A percentile compares a stretch with the other conserved stretches of the same genome.
Evolutionary conservation across 1,140 invertebrate species (phyloP).

Genomic region (Hylaeus volcanicus): DNA sequence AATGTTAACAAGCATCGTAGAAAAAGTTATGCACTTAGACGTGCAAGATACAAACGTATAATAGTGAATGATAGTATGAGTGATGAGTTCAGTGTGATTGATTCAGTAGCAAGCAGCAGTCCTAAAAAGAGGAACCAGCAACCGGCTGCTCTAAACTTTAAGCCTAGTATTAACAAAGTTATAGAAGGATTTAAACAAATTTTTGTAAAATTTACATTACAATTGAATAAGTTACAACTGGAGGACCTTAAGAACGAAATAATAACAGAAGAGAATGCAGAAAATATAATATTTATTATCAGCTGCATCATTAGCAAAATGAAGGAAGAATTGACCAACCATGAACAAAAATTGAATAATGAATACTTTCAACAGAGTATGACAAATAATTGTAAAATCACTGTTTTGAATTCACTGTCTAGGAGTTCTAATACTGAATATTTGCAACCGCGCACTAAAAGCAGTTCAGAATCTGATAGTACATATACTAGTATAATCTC

Average conservation of each 20-base stretch:
- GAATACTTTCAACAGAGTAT: background rate
- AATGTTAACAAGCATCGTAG: too few relatives aligned
- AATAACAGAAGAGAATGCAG: background rate
- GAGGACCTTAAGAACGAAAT: background rate
- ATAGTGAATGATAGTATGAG: too few relatives aligned
- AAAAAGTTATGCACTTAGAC: too few relatives aligned
- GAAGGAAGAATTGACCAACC: conserved; percentile 2
- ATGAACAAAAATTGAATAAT: background rate
- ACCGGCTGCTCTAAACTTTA: background rate
- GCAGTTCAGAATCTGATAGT: background rate
- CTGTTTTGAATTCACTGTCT: background rate
- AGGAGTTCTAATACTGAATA: background rate
- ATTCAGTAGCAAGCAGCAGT: background rate
- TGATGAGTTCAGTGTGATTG: background rate
- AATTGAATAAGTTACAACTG: background rate
- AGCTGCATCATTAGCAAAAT: background rate
- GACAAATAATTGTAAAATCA: background rate
- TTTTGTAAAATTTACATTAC: background rate
- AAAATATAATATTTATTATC: background rate
- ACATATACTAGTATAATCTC: background rate
- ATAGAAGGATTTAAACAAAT: background rate
- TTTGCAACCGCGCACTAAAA: background rate
- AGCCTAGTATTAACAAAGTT: background rate
- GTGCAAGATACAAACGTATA: too few relatives aligned
- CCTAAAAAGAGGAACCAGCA: background rate